These are phyloP conservation scores for Atrichornis clamosus DNA, from an alignment of 2,113 vertebrate genomes.

Conservation along the genomic window DNA sequence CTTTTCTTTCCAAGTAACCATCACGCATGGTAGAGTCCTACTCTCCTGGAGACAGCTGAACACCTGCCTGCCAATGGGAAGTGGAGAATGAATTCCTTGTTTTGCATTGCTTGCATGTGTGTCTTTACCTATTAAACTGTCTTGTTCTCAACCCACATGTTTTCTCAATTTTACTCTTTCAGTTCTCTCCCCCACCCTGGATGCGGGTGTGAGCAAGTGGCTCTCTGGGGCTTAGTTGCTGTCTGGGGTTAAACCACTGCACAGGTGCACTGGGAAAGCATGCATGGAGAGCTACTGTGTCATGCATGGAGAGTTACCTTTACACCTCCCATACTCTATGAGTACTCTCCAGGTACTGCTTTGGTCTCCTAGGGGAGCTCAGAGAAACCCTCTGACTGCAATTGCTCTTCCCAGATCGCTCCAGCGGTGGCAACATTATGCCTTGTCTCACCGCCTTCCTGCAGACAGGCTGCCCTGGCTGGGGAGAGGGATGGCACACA, in stretches of 20 bases:
- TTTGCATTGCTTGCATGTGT: neutral
- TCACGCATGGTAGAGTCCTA: rapidly evolving
- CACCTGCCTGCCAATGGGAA: neutral
- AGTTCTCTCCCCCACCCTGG: neutral
- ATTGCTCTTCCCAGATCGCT: neutral
- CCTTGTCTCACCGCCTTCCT: neutral
- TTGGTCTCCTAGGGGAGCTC: neutral
- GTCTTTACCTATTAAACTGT: neutral
- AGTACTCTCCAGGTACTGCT: neutral
- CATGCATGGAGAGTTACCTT: neutral
- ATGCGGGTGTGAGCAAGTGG: neutral
- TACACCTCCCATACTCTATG: neutral
- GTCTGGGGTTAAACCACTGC: neutral
- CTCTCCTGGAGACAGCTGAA: neutral
- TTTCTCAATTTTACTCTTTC: neutral
- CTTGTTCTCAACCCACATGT: neutral
- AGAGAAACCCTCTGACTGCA: neutral
- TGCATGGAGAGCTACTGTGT: neutral
- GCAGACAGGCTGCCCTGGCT: neutral
- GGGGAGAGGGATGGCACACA: rapidly evolving
- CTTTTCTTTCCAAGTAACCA: neutral
- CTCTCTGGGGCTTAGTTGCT: neutral
- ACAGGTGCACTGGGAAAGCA: rapidly evolving
- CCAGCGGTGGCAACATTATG: neutral
- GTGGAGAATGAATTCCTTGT: neutral